Percentiles rank a stretch among this genome's conserved stretches.
Evolutionary conservation across 1,140 invertebrate species (phyloP).

Genomic region (Chionoecetes opilio): DNA sequence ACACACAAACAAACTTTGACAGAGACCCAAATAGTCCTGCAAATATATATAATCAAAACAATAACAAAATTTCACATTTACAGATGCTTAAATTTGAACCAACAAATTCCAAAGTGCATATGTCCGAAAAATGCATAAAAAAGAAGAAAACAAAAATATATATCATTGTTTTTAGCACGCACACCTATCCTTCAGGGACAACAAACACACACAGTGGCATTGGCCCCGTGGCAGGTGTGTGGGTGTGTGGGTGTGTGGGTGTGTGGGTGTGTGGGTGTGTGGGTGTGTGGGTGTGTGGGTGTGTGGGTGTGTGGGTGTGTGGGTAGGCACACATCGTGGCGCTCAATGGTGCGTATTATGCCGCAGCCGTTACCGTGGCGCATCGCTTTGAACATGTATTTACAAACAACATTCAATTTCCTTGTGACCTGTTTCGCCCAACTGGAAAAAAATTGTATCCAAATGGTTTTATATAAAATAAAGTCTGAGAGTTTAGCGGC

Average conservation of each 20-base stretch:
- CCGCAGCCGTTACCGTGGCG: not conserved
- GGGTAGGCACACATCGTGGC: no score
- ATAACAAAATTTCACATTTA: not conserved
- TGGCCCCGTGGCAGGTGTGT: not conserved
- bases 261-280: not conserved
- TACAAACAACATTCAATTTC: constrained; percentile 21
- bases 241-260: not conserved
- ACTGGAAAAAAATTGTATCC: constrained; percentile 10
- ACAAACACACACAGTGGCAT: not conserved
- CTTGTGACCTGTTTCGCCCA: constrained; percentile 16
- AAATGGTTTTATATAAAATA: constrained; percentile 49
- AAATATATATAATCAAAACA: not conserved
- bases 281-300: not conserved
- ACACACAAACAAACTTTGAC: not conserved
- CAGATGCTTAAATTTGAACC: not conserved
- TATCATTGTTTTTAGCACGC: not conserved
- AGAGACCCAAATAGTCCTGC: not conserved
- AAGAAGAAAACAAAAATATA: constrained; percentile 41
- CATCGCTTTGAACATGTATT: not conserved
- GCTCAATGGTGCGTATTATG: constrained; percentile 17
- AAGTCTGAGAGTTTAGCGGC: constrained; percentile 43
- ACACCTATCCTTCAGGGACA: not conserved
- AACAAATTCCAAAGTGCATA: not conserved
- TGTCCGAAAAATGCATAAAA: no score
- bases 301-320: not conserved